A percentile compares a stretch with the other conserved stretches of the same genome.
These are phyloP conservation scores for Peromyscus attwateri DNA, from an alignment of 2,797 vertebrate species.

Conservation along the genomic window DNA sequence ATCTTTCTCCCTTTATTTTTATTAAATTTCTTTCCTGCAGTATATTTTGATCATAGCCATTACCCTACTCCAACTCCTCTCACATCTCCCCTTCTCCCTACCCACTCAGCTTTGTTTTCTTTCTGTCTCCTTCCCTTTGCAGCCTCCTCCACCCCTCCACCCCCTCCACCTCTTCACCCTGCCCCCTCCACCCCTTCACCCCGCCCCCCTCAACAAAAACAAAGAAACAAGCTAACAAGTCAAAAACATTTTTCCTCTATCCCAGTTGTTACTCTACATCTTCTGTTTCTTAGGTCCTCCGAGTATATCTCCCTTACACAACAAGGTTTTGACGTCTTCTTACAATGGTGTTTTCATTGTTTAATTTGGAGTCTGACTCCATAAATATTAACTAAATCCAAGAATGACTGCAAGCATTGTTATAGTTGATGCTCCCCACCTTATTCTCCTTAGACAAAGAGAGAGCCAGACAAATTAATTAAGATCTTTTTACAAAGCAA, in stretches of 20 bases:
- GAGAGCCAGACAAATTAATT: neutral
- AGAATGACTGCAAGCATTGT: neutral
- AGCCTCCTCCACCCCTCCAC: no score
- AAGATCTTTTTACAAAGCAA: conserved; percentile 2
- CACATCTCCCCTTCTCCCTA: no score
- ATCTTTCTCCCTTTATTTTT: neutral
- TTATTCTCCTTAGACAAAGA: conserved; percentile 28
- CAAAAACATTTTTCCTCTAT: neutral
- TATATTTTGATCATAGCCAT: neutral
- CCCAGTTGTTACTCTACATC: rapidly evolving
- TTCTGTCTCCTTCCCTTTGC: neutral
- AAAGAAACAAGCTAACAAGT: neutral
- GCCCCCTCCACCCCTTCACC: no score
- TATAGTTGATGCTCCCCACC: neutral
- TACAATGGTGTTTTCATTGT: neutral
- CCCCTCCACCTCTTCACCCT: no score
- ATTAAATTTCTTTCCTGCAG: neutral
- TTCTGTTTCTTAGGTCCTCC: neutral
- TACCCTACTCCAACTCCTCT: neutral
- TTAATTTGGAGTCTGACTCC: neutral
- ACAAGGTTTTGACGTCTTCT: neutral
- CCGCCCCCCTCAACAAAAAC: neutral
- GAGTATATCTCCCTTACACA: neutral
- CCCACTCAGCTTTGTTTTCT: neutral
- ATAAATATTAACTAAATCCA: neutral